These are phyloP conservation scores for Armadillidium nasatum DNA, from an alignment of 1,140 invertebrate genomes.

Conservation along the genomic window DNA sequence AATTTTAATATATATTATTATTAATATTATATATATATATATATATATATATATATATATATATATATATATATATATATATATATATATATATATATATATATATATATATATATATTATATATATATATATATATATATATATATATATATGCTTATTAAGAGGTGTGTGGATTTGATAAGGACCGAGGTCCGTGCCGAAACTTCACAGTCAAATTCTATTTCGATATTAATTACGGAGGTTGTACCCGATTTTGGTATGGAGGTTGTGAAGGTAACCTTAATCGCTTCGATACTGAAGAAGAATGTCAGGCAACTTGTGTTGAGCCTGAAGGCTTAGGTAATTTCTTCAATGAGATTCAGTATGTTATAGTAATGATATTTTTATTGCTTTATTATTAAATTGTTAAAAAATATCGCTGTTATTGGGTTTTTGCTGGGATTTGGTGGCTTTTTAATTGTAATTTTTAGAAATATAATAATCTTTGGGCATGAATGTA, in stretches of 20 bases:
- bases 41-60: no score
- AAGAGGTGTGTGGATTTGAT: slow-evolving; percentile 65
- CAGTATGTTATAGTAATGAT: not conserved
- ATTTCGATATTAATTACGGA: slow-evolving; percentile 80
- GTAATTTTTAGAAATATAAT: not conserved
- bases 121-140: not conserved
- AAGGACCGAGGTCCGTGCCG: slow-evolving; percentile 72
- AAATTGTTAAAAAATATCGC: not conserved
- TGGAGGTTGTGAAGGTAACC: slow-evolving; percentile 88
- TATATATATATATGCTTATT: not conserved
- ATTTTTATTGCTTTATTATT: not conserved
- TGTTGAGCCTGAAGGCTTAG: slow-evolving; percentile 75
- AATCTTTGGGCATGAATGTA: no score
- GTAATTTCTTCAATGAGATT: slow-evolving; percentile 51
- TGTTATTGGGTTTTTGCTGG: not conserved
- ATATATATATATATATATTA: slow-evolving; percentile 19
- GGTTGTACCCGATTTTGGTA: slow-evolving; percentile 91
- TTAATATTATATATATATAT: no score
- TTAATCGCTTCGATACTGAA: slow-evolving; percentile 74
- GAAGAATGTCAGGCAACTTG: slow-evolving; percentile 82
- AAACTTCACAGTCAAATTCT: slow-evolving; percentile 81
- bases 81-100: not conserved
- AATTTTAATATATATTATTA: no score
- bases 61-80: not conserved
- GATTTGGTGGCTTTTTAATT: not conserved